These are phyloP conservation scores for Garrulus glandarius DNA, from an alignment of 2,797 vertebrate genomes.

Conservation along the genomic window DNA sequence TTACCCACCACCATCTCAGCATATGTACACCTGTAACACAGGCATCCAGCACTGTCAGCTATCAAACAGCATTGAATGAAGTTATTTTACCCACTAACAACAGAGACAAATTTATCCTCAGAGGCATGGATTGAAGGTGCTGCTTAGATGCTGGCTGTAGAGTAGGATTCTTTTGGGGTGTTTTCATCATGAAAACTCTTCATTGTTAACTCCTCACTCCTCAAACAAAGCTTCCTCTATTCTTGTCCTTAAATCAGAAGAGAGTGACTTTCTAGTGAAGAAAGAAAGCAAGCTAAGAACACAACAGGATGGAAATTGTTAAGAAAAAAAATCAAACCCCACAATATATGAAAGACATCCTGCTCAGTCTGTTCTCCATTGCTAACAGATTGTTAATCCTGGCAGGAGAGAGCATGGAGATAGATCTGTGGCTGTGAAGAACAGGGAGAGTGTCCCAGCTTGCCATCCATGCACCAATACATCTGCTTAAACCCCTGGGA, in stretches of 20 bases:
- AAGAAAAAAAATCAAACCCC: not conserved
- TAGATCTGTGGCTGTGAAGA: rapidly evolving
- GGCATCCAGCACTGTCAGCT: not conserved
- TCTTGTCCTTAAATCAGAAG: constrained; percentile 5
- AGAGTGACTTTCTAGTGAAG: not conserved
- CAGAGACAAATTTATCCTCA: not conserved
- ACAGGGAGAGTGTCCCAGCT: not conserved
- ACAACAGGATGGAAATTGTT: not conserved
- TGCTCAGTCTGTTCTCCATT: not conserved
- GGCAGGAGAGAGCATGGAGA: not conserved
- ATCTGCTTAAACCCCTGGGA: not conserved
- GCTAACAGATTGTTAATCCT: not conserved
- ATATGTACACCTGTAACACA: not conserved
- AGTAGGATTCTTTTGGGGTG: not conserved
- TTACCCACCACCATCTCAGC: not conserved
- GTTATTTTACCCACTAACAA: not conserved
- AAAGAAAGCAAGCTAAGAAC: not conserved
- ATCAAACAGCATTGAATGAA: not conserved
- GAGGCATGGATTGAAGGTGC: not conserved
- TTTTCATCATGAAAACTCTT: constrained; percentile 13
- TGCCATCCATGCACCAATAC: rapidly evolving
- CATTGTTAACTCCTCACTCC: not conserved
- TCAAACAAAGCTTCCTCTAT: constrained; percentile 4
- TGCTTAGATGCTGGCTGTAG: not conserved
- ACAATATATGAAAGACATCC: not conserved